Evolutionary conservation across 2,113 vertebrate genomes (phyloP).

Genomic region (Clarias macrocephalus): DNA sequence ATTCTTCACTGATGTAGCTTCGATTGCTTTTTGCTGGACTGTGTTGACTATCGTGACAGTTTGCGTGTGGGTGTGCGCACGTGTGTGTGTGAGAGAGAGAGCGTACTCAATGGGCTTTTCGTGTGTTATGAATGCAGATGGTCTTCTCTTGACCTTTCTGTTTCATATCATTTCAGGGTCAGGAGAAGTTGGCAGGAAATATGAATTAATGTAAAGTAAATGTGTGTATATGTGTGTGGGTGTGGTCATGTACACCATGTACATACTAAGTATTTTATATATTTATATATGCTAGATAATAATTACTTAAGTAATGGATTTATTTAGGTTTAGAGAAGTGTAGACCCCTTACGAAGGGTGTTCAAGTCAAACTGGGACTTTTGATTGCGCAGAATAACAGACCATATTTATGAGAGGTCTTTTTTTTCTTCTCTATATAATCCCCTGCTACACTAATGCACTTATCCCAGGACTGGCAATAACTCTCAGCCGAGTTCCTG

Average conservation of each 20-base stretch:
- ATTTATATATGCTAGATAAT: not conserved
- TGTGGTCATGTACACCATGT: not conserved
- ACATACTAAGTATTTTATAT: not conserved
- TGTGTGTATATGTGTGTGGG: not conserved
- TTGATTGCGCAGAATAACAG: no score
- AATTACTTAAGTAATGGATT: not conserved
- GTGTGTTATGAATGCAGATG: constrained; percentile 23
- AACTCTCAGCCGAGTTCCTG: no score
- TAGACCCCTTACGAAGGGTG: not conserved
- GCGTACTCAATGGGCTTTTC: not conserved
- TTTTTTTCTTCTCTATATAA: no score
- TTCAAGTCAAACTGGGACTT: no score
- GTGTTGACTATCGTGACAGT: not conserved
- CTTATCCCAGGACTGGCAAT: no score
- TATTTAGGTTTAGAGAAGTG: not conserved
- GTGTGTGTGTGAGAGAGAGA: not conserved
- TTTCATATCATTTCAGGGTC: constrained; percentile 22
- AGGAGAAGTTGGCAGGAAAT: constrained; percentile 13
- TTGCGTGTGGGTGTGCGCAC: not conserved
- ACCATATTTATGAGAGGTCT: no score
- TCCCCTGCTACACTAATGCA: no score
- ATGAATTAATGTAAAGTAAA: not conserved
- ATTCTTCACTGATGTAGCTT: not conserved
- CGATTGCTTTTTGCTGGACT: constrained; percentile 17
- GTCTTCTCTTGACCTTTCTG: constrained; percentile 21